Base-by-base conservation (phyloP, 2,888 invertebrate genomes). In the Tromatobia lineatoria region DNA sequence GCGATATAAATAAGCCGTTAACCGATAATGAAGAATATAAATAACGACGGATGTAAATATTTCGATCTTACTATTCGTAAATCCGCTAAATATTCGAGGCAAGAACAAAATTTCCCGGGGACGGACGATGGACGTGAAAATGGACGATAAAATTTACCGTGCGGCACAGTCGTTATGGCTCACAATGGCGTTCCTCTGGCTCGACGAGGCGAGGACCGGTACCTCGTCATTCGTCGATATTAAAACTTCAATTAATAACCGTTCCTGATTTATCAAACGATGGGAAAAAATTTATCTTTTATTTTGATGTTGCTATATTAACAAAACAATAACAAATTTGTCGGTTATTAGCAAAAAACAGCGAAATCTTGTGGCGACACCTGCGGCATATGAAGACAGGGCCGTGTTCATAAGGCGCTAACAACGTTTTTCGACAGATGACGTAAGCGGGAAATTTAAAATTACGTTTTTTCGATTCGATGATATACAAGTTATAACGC, bases 171-270 rank as follows among this genome's bases (percentile, higher is more conserved):
- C 96, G 96, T 96, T 97, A 96, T 95, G 96, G 96, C 95, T 96
- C 96, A 96, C 96, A 97, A 97, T 97, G 96, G 96, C 96, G 96
- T 96, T 96, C 96, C 95, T 95, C 95, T 94, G 94, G 93, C 93
- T 94, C 94, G 93, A 89, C 91, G 91, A 90, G 88, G 34, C 25
- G 66, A 73, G 61, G 42, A 66, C 73, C 74, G 64, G 79, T 59
- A 69, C 76, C 85, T 75, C 86, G 85, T 87, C 85, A 90, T 88
- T 88, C 86, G 87, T 82, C 70, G 59, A 84, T 85, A 76, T 20
- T 57, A 38, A 67, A 76, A 59, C 6, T 57, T 10, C 18, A 1
- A 54, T 23, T 45, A n/a, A 57, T 82, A 77, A 15, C 20, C 23
- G 11, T 23, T n/a, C 1, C 13, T 20, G 1, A 15, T 20, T 6